phyloP scores from a whole-genome alignment of 2,888 invertebrate genomes.

The Erebia epiphron region DNA sequence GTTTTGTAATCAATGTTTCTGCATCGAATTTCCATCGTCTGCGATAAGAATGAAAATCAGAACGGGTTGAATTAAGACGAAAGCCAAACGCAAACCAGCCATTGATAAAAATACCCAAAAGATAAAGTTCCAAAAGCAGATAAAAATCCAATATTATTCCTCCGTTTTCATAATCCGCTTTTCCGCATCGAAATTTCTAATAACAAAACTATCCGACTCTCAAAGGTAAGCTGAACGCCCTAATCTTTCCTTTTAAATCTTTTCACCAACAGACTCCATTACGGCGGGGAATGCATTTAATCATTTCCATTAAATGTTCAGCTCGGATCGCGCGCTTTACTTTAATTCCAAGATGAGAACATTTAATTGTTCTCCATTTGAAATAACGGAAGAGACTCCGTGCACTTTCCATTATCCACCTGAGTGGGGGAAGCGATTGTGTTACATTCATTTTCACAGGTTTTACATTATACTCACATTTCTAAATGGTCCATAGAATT shows the following conservation, averaged over 20 bases:
- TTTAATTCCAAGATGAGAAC: slow-evolving; percentile 38
- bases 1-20: too few relatives aligned
- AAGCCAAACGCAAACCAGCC: neutral
- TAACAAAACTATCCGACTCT: slow-evolving; percentile 3
- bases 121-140: neutral
- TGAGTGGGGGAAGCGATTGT: slow-evolving; percentile 2
- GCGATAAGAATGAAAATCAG: too few relatives aligned
- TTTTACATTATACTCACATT: neutral
- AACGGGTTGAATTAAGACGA: too few relatives aligned
- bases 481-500: neutral
- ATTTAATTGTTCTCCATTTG: slow-evolving; percentile 33
- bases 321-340: slow-evolving; percentile 29
- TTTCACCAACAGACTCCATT: slow-evolving; percentile 4
- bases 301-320: slow-evolving; percentile 15
- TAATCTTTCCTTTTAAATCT: slow-evolving; percentile 16
- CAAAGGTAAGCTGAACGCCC: slow-evolving; percentile 13
- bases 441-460: slow-evolving; percentile 9
- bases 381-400: slow-evolving; percentile 25
- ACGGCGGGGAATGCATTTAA: slow-evolving; percentile 8
- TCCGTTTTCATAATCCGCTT: neutral
- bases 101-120: too few relatives aligned
- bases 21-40: too few relatives aligned
- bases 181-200: slow-evolving; percentile 2
- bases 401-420: slow-evolving; percentile 21
- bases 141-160: slow-evolving; percentile 3